A percentile compares a stretch with the other conserved stretches of the same genome.
phyloP scores from a whole-genome alignment of 2,797 vertebrate genomes.

The Graptemys geographica region DNA sequence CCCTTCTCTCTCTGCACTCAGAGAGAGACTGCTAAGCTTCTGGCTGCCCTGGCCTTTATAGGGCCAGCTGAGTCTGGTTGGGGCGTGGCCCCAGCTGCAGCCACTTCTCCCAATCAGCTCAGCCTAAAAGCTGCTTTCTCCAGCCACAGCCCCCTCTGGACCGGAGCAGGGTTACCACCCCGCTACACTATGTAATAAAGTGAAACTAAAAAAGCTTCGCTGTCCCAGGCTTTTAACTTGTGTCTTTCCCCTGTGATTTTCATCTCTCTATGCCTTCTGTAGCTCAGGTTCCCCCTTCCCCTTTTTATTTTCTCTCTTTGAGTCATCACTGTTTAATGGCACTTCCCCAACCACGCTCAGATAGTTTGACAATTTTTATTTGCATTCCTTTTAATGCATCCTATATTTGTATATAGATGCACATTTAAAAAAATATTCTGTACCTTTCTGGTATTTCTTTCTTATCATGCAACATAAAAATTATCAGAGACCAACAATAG shows the following conservation, averaged over 20 bases:
- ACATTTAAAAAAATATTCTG: neutral
- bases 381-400: neutral
- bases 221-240: neutral
- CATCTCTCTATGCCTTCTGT: neutral
- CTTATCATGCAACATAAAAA: neutral
- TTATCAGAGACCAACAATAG: neutral
- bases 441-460: neutral
- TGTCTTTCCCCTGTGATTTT: neutral
- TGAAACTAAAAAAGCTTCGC: neutral
- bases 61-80: too few species aligned
- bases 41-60: too few species aligned
- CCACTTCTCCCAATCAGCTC: too few species aligned
- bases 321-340: neutral
- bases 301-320: neutral
- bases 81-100: too few species aligned
- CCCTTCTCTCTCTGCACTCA: too few species aligned
- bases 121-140: too few species aligned
- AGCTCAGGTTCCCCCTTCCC: neutral
- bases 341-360: neutral
- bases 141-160: too few species aligned
- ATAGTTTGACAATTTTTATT: neutral
- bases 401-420: neutral
- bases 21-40: too few species aligned
- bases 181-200: neutral
- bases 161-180: too few species aligned